These are phyloP conservation scores for Struthio camelus DNA, from an alignment of 2,113 vertebrate species.

Conservation along the genomic window DNA sequence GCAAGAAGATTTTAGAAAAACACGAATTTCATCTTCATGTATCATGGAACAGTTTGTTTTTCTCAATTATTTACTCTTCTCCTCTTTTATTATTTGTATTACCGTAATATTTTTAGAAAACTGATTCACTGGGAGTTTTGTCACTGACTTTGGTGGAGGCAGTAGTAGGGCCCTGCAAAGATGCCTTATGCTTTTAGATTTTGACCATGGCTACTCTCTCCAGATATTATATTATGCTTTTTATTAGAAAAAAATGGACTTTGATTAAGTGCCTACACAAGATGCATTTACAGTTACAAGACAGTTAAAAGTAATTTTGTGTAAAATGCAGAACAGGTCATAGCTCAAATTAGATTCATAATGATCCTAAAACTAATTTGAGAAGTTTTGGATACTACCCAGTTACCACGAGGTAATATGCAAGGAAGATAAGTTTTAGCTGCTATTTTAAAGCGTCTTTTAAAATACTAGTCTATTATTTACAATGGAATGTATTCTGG, in stretches of 20 bases:
- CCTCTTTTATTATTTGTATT: not conserved
- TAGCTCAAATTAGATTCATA: not conserved
- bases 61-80: not conserved
- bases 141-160: not conserved
- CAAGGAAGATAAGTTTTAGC: not conserved
- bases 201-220: not conserved
- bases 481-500: not conserved
- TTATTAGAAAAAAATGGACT: not conserved
- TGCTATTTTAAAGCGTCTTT: not conserved
- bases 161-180: not conserved
- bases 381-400: not conserved
- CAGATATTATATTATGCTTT: accelerated
- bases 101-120: not conserved
- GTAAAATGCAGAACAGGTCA: not conserved
- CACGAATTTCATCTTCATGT: not conserved
- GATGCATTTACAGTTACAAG: not conserved
- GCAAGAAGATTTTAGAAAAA: not conserved
- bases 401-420: not conserved
- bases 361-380: not conserved
- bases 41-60: not conserved
- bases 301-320: not conserved
- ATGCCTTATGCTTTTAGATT: not conserved
- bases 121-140: not conserved
- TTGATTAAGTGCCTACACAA: not conserved
- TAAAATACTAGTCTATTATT: not conserved